These are phyloP conservation scores for Scolopax rusticola DNA, from an alignment of 2,797 vertebrate genomes.

Conservation along the genomic window DNA sequence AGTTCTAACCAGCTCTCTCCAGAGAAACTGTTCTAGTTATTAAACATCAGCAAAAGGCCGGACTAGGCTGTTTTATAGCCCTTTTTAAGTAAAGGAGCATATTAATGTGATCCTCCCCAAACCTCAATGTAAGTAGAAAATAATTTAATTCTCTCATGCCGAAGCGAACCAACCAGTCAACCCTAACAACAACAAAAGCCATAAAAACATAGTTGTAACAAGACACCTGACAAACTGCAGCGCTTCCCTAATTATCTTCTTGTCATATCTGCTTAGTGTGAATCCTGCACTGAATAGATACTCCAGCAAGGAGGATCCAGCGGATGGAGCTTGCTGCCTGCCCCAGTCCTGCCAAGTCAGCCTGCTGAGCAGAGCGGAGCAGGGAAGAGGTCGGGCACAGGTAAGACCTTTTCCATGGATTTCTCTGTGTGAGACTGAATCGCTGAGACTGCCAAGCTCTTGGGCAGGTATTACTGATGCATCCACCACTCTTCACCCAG, in stretches of 20 bases:
- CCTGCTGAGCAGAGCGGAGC: background rate
- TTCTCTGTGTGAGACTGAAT: background rate
- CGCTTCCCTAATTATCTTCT: slow-evolving; percentile 45
- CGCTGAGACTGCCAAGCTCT: background rate
- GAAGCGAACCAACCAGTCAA: slow-evolving; percentile 10
- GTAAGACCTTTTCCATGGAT: background rate
- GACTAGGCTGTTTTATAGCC: background rate
- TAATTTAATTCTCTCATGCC: slow-evolving; percentile 41
- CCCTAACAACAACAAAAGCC: slow-evolving; percentile 33
- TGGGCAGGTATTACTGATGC: background rate
- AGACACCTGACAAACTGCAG: slow-evolving; percentile 67
- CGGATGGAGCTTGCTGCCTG: background rate
- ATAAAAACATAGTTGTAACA: background rate
- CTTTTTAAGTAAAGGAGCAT: slow-evolving; percentile 33
- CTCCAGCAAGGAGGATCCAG: background rate
- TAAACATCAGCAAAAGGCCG: background rate
- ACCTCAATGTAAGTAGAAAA: background rate
- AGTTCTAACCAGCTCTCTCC: background rate
- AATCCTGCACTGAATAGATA: background rate
- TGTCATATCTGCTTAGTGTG: slow-evolving; percentile 55
- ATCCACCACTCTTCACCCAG: background rate
- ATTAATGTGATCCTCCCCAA: slow-evolving; percentile 39
- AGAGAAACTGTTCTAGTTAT: background rate
- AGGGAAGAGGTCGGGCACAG: background rate
- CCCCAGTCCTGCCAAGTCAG: background rate